Conservation (phyloP, 2,888 invertebrate species). For the Ctenicera cuprea region DNA sequence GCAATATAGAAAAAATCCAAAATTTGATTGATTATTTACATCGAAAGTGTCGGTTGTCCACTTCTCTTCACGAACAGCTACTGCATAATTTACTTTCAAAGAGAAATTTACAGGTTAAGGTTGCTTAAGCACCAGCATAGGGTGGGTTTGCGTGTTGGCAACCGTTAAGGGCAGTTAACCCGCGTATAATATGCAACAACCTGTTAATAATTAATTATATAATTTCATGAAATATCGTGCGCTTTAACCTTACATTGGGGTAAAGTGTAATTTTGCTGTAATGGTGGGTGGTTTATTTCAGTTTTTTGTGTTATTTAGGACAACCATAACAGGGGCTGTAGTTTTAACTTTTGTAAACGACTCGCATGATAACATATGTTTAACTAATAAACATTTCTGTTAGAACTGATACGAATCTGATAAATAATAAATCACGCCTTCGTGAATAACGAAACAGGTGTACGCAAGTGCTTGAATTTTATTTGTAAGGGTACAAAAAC, state of each 20-base stretch:
- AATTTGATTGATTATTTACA: no score
- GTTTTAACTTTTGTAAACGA: conserved; percentile 34
- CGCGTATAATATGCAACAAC: conserved; percentile 69
- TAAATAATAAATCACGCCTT: conserved; percentile 27
- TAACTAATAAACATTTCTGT: conserved; percentile 37
- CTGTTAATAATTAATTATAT: conserved; percentile 69
- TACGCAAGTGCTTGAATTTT: conserved; percentile 17
- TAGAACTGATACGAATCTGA: conserved; percentile 38
- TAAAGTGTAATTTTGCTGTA: conserved; percentile 44
- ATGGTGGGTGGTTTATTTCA: conserved; percentile 32
- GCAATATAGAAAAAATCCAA: no score
- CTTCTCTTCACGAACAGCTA: neutral
- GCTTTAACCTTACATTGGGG: conserved; percentile 60
- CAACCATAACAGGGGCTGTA: conserved; percentile 7
- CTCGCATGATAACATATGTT: conserved; percentile 46
- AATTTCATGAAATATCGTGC: conserved; percentile 67
- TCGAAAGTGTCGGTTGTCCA: no score
- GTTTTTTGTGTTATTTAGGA: conserved; percentile 23
- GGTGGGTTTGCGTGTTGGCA: conserved; percentile 55
- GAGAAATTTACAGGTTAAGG: conserved; percentile 10
- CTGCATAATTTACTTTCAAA: neutral
- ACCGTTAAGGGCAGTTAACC: conserved; percentile 68
- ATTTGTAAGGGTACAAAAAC: neutral
- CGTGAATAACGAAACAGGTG: conserved; percentile 26
- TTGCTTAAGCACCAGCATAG: conserved; percentile 10